These are phyloP conservation scores for Drosophila pseudoananassae DNA, from an alignment of 1,140 invertebrate species.

Conservation along the genomic window DNA sequence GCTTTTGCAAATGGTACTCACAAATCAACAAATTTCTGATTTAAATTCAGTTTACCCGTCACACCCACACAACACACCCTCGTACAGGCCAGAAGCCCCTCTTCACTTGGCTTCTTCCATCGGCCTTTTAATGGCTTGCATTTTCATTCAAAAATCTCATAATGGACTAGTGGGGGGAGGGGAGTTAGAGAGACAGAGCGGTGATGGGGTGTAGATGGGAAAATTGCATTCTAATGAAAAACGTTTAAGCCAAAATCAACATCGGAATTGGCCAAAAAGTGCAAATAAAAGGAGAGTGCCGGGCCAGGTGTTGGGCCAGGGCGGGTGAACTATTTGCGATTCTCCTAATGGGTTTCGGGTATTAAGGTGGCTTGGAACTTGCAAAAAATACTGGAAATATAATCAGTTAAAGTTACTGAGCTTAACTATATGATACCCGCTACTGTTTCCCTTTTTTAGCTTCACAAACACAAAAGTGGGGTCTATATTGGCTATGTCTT, in stretches of 20 bases:
- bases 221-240: conserved; percentile 58
- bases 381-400: no score
- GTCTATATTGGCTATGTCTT: no score
- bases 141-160: conserved; percentile 42
- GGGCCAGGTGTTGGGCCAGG: background rate
- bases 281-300: conserved; percentile 18
- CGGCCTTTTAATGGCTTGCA: conserved; percentile 32
- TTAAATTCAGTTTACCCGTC: conserved; percentile 26
- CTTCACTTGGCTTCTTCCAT: background rate
- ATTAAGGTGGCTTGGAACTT: no score
- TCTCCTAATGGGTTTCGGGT: background rate
- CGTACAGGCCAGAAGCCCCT: background rate
- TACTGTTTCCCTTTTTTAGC: no score
- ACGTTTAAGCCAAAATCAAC: conserved; percentile 69
- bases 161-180: conserved; percentile 11
- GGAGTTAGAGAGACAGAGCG: conserved; percentile 1
- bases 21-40: conserved; percentile 39
- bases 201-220: background rate
- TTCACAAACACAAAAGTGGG: no score
- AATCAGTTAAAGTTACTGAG: no score
- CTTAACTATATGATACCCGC: no score
- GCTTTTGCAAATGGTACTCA: conserved; percentile 6
- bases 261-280: conserved; percentile 36
- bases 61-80: background rate
- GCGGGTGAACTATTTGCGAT: no score